phyloP scores from a whole-genome alignment of 2,888 invertebrate genomes.

The Morpho helenor region DNA sequence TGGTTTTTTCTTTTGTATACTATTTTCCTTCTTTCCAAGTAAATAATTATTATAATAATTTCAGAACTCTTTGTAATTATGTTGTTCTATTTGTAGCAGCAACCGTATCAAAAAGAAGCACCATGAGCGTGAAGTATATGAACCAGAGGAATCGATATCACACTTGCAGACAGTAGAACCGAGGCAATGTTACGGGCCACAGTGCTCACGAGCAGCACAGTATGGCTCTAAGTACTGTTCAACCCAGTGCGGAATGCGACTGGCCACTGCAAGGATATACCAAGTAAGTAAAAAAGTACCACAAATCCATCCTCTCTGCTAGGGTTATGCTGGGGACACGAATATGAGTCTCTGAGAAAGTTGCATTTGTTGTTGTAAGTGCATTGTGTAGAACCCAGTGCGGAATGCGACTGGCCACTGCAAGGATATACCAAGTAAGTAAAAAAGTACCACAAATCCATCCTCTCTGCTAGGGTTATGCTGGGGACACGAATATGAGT shows the following conservation, averaged over 20 bases:
- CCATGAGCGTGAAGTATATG: constrained; percentile 62
- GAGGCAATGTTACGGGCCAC: constrained; percentile 95
- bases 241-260: constrained; percentile 92
- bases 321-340: too few relatives aligned
- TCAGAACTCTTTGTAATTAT: too few relatives aligned
- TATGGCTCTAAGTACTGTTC: constrained; percentile 95
- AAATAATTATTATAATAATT: too few relatives aligned
- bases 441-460: too few relatives aligned
- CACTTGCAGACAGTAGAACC: constrained; percentile 80
- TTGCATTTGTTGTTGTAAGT: constrained; percentile 13
- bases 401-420: constrained; percentile 92
- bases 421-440: constrained; percentile 87
- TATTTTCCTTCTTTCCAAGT: too few relatives aligned
- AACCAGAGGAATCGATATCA: constrained; percentile 59
- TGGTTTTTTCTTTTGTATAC: too few relatives aligned
- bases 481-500: too few relatives aligned
- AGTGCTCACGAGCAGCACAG: constrained; percentile 88
- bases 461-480: too few relatives aligned
- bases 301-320: too few relatives aligned
- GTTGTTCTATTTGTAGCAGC: constrained; percentile 37
- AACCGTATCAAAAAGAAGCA: constrained; percentile 65
- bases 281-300: constrained; percentile 70
- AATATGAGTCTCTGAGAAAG: too few relatives aligned
- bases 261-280: constrained; percentile 92
- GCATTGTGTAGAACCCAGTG: too few relatives aligned